Evolutionary conservation across 2,113 vertebrate species (phyloP).

Genomic region (Brachyhypopomus gauderio): DNA sequence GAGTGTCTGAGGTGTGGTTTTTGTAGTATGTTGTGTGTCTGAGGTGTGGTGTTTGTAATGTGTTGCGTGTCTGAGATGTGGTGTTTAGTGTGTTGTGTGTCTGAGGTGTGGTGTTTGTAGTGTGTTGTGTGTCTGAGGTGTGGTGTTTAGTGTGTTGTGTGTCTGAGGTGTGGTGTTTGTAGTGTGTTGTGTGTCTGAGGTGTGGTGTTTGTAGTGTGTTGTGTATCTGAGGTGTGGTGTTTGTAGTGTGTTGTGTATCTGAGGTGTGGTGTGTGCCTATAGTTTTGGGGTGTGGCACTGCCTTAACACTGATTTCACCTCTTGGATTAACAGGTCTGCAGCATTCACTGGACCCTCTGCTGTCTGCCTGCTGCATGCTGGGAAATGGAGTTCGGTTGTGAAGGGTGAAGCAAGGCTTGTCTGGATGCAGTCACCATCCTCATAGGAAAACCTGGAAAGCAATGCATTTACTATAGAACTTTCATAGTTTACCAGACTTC

Average conservation of each 20-base stretch:
- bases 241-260: background rate
- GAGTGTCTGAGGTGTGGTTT: too few species aligned
- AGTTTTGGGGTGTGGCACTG: too few species aligned
- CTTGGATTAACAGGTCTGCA: conserved; percentile 71
- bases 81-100: too few species aligned
- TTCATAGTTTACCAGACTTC: too few species aligned
- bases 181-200: background rate
- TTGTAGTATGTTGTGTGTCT: too few species aligned
- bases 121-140: too few species aligned
- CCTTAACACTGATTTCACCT: conserved; percentile 65
- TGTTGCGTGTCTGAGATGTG: too few species aligned
- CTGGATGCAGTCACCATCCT: background rate
- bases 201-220: background rate
- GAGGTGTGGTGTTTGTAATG: too few species aligned
- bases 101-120: too few species aligned
- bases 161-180: too few species aligned
- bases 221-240: background rate
- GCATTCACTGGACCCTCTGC: conserved; percentile 52
- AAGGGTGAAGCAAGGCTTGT: background rate
- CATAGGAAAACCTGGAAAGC: background rate
- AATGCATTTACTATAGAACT: background rate
- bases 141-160: too few species aligned
- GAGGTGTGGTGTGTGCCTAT: background rate
- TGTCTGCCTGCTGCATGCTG: background rate
- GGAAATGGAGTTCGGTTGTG: conserved; percentile 23